A percentile compares a stretch with the other conserved stretches of the same genome.
phyloP scores from a whole-genome alignment of 2,888 invertebrate genomes.

The Homarus gammarus region DNA sequence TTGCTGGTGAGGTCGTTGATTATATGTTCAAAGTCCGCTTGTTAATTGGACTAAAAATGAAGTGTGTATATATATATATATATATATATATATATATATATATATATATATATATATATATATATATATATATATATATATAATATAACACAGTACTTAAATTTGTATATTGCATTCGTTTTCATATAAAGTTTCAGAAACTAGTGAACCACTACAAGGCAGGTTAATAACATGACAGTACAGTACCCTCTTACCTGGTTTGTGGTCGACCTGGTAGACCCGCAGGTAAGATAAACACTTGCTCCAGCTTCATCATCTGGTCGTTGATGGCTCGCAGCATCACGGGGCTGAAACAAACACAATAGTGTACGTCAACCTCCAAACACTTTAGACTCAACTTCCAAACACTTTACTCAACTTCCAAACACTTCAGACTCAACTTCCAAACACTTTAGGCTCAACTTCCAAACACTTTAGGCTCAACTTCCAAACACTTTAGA shows the following conservation, averaged over 20 bases:
- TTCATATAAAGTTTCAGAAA: background rate
- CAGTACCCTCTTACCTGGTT: constrained; percentile 34
- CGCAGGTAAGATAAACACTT: constrained; percentile 67
- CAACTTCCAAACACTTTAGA: too few relatives aligned
- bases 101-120: background rate
- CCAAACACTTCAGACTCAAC: too few relatives aligned
- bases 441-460: too few relatives aligned
- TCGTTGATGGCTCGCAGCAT: constrained; percentile 67
- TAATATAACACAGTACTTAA: background rate
- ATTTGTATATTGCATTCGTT: background rate
- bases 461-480: too few relatives aligned
- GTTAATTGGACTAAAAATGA: too few relatives aligned
- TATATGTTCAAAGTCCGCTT: too few relatives aligned
- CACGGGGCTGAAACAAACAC: constrained; percentile 54
- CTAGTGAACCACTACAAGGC: too few relatives aligned
- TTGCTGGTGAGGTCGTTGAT: too few relatives aligned
- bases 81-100: too few relatives aligned
- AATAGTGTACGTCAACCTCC: background rate
- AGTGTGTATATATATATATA: too few relatives aligned
- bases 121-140: background rate
- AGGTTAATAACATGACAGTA: background rate
- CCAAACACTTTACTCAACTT: too few relatives aligned
- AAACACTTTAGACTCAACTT: too few relatives aligned
- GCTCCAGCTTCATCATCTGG: constrained; percentile 74
- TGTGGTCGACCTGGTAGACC: constrained; percentile 72